phyloP scores from a whole-genome alignment of 2,113 vertebrate genomes.

The Sinosuthora webbiana region DNA sequence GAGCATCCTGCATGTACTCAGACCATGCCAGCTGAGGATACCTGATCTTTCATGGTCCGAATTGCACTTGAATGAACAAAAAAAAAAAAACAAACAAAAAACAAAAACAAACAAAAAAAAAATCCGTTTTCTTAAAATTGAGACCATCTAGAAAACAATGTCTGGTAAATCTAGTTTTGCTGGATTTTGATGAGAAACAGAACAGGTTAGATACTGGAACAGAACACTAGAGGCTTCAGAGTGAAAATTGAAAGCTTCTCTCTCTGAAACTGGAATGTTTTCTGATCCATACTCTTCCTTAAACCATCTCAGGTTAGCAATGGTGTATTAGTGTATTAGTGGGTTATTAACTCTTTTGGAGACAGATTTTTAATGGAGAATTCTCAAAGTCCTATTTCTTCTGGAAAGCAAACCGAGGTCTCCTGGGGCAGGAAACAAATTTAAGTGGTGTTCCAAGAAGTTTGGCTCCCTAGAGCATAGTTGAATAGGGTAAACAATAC shows the following conservation, averaged over 20 bases:
- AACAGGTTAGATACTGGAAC: background rate
- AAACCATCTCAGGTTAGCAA: background rate
- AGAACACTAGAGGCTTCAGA: background rate
- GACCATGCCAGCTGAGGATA: background rate
- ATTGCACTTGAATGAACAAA: background rate
- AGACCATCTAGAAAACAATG: background rate
- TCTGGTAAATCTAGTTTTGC: background rate
- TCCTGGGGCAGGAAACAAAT: background rate
- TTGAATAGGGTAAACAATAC: background rate
- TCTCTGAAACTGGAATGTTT: background rate
- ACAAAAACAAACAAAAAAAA: too few relatives aligned
- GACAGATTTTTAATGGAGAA: background rate
- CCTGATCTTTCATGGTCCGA: constrained; percentile 1
- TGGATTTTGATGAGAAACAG: constrained; percentile 30
- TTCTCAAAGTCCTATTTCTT: background rate
- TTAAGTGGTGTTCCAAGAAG: background rate
- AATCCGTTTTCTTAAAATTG: too few relatives aligned
- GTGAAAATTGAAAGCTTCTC: background rate
- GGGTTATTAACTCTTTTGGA: background rate
- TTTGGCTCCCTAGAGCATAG: background rate
- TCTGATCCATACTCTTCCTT: background rate
- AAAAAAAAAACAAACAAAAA: background rate
- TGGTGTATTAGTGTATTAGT: background rate
- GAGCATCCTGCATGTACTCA: background rate
- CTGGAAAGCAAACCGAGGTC: background rate